These are phyloP conservation scores for Odontomachus brunneus DNA, from an alignment of 1,140 invertebrate genomes.

Conservation along the genomic window DNA sequence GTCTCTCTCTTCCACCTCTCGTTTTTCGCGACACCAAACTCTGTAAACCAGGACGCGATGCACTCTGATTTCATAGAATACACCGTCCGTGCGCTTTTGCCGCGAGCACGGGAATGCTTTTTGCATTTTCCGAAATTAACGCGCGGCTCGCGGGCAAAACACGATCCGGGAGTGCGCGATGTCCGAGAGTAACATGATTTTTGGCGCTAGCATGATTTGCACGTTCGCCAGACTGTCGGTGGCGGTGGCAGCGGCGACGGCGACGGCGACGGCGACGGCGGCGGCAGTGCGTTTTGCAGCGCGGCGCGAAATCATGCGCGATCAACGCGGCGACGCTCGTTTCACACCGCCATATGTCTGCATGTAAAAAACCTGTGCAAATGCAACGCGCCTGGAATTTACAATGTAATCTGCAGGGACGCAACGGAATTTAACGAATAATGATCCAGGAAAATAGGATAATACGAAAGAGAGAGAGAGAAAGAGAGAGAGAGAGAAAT, in stretches of 20 bases:
- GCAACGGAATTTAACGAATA: neutral
- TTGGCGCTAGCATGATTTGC: slow-evolving; percentile 39
- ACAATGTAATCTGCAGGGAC: neutral
- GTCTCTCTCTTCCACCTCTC: neutral
- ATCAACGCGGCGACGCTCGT: slow-evolving; percentile 8
- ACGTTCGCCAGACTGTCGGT: slow-evolving; percentile 6
- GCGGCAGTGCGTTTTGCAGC: slow-evolving; percentile 17
- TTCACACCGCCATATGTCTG: neutral
- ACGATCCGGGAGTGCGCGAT: slow-evolving; percentile 26
- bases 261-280: too few species aligned
- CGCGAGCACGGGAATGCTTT: slow-evolving; percentile 34
- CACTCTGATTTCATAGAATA: slow-evolving; percentile 57
- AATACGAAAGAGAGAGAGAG: neutral
- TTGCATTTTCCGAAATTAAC: slow-evolving; percentile 38
- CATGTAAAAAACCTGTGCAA: slow-evolving; percentile 2
- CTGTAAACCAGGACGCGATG: slow-evolving; percentile 21
- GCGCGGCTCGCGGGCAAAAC: slow-evolving; percentile 27
- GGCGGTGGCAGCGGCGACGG: neutral
- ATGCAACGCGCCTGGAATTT: slow-evolving; percentile 7
- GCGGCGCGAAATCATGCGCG: slow-evolving; percentile 42
- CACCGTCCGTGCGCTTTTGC: neutral
- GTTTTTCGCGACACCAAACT: slow-evolving; percentile 41
- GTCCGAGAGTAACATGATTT: slow-evolving; percentile 50
- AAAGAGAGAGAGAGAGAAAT: too few species aligned
- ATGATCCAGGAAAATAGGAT: neutral